These are phyloP conservation scores for Melanotaenia parkinsoni DNA, from an alignment of 2,797 vertebrate species.

Conservation along the genomic window DNA sequence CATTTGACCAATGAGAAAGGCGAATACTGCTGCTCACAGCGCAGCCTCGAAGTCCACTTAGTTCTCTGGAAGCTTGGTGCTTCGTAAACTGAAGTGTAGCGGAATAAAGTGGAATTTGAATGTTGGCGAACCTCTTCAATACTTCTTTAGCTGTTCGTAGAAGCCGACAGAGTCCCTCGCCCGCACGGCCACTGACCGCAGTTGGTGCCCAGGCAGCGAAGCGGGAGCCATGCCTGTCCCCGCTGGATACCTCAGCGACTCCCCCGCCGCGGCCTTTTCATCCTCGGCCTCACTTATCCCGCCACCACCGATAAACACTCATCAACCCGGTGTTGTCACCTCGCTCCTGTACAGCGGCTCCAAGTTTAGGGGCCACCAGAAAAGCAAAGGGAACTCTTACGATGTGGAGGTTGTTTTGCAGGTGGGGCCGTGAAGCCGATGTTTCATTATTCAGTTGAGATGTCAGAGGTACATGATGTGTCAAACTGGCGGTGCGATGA, in stretches of 20 bases:
- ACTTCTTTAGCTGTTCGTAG: slow-evolving; percentile 36
- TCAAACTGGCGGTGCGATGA: slow-evolving; percentile 67
- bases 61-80: slow-evolving; percentile 73
- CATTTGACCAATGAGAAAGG: slow-evolving; percentile 66
- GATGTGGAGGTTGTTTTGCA: slow-evolving; percentile 98
- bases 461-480: slow-evolving; percentile 69
- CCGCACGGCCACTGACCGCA: slow-evolving; percentile 71
- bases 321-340: slow-evolving; percentile 95
- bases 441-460: slow-evolving; percentile 26
- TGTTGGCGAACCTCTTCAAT: slow-evolving; percentile 58
- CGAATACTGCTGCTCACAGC: slow-evolving; percentile 59
- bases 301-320: slow-evolving; percentile 97
- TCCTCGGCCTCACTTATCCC: slow-evolving; percentile 91
- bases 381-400: slow-evolving; percentile 98
- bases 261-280: slow-evolving; percentile 73
- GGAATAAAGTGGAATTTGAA: slow-evolving; percentile 59
- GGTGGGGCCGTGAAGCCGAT: slow-evolving; percentile 76
- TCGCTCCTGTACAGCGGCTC: slow-evolving; percentile 97
- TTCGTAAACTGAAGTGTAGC: slow-evolving; percentile 65
- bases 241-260: slow-evolving; percentile 77
- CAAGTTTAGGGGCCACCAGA: slow-evolving; percentile 96
- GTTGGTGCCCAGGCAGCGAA: slow-evolving; percentile 80
- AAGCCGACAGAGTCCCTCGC: slow-evolving; percentile 64
- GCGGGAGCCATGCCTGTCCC: slow-evolving; percentile 81
- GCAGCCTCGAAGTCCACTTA: slow-evolving; percentile 74